phyloP scores from a whole-genome alignment of 2,113 vertebrate species.

The Muntiacus muntjak region DNA sequence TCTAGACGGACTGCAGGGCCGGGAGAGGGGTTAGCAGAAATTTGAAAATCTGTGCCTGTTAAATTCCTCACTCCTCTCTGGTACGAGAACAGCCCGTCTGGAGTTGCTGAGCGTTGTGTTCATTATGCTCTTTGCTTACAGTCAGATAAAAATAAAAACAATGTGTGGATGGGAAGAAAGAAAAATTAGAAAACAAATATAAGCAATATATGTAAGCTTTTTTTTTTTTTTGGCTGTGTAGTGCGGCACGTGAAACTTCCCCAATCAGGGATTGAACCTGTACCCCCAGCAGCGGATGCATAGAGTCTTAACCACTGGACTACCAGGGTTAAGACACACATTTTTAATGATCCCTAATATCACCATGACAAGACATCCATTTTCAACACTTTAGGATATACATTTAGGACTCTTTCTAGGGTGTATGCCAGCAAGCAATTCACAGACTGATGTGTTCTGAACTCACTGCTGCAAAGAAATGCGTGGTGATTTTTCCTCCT shows the following conservation, averaged over 20 bases:
- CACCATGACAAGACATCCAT: not conserved
- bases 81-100: not conserved
- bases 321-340: not conserved
- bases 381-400: not conserved
- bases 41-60: not conserved
- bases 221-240: not conserved
- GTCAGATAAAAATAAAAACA: constrained; percentile 72
- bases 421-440: not conserved
- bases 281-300: not conserved
- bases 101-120: not conserved
- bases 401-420: not conserved
- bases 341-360: not conserved
- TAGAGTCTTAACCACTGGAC: not conserved
- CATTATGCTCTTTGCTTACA: constrained; percentile 41
- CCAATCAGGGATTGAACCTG: not conserved
- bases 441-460: not conserved
- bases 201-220: not conserved
- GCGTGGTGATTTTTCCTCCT: not conserved
- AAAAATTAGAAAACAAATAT: not conserved
- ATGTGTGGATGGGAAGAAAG: not conserved
- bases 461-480: not conserved
- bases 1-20: not conserved
- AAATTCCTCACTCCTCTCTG: not conserved
- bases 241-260: not conserved
- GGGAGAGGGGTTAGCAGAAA: not conserved